Evolutionary conservation across 2,113 vertebrate genomes (phyloP).

Genomic region (Urocynchramus pylzowi): DNA sequence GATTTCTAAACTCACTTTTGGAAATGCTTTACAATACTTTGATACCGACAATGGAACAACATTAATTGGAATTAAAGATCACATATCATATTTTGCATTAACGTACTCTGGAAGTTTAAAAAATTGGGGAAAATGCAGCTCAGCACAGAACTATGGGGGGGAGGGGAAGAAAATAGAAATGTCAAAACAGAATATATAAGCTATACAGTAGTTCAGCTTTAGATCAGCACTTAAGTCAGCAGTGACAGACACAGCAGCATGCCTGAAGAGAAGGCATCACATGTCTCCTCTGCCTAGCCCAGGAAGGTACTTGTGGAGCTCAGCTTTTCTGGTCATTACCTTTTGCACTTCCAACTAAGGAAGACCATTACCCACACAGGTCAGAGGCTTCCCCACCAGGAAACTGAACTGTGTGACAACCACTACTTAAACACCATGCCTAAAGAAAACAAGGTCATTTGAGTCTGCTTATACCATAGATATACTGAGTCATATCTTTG

Average conservation of each 20-base stretch:
- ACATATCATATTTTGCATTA: neutral
- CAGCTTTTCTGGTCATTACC: neutral
- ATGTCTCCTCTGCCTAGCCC: neutral
- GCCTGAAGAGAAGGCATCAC: neutral
- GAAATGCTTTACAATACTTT: neutral
- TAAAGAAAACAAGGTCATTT: neutral
- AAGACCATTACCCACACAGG: neutral
- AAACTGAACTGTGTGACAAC: neutral
- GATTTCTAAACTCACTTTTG: neutral
- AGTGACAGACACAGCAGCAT: neutral
- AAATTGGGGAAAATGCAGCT: neutral
- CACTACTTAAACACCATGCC: accelerated
- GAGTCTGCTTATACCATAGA: neutral
- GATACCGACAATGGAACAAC: neutral
- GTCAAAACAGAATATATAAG: neutral
- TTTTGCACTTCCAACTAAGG: neutral
- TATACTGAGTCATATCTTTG: neutral
- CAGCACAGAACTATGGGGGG: neutral
- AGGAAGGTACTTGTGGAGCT: neutral
- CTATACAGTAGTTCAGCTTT: neutral
- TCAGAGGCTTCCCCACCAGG: neutral
- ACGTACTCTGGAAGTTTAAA: neutral
- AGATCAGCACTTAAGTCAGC: neutral
- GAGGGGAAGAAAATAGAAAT: accelerated
- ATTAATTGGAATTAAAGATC: neutral